Conservation (phyloP, 1,140 invertebrate species). For the Macrostomum lignano region DNA sequence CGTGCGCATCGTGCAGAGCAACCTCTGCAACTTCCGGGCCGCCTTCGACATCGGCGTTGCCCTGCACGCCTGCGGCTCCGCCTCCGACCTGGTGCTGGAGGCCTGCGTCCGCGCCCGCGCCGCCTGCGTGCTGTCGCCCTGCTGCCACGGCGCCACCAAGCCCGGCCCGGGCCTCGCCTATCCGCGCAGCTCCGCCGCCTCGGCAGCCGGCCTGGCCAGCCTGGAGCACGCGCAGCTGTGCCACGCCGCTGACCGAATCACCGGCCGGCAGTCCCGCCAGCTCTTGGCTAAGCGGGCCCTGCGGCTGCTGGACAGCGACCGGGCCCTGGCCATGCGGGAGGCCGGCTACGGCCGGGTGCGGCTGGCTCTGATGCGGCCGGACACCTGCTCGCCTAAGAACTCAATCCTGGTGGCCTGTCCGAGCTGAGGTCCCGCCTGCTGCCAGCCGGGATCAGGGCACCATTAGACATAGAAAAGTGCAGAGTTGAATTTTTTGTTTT, state of each 20-base stretch:
- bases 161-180: constrained; percentile 41
- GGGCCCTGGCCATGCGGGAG: neutral
- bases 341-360: neutral
- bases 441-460: too few relatives aligned
- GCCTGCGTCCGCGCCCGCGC: constrained; percentile 46
- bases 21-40: constrained; percentile 30
- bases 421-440: too few relatives aligned
- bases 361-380: neutral
- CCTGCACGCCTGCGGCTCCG: constrained; percentile 69
- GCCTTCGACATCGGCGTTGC: constrained; percentile 47
- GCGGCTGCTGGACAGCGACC: constrained; percentile 1
- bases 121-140: constrained; percentile 61
- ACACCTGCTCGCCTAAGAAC: constrained; percentile 1
- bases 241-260: constrained; percentile 1
- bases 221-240: neutral
- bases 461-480: too few relatives aligned
- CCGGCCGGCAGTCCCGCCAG: neutral
- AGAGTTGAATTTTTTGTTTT: too few relatives aligned
- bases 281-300: neutral
- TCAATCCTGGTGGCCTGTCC: too few relatives aligned
- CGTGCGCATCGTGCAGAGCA: constrained; percentile 35
- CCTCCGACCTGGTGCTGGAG: constrained; percentile 62
- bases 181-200: constrained; percentile 30
- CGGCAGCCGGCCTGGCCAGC: constrained; percentile 22
- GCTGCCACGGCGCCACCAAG: constrained; percentile 64